These are phyloP conservation scores for Diploscapter pachys DNA, from an alignment of 1,140 invertebrate species.

Conservation along the genomic window DNA sequence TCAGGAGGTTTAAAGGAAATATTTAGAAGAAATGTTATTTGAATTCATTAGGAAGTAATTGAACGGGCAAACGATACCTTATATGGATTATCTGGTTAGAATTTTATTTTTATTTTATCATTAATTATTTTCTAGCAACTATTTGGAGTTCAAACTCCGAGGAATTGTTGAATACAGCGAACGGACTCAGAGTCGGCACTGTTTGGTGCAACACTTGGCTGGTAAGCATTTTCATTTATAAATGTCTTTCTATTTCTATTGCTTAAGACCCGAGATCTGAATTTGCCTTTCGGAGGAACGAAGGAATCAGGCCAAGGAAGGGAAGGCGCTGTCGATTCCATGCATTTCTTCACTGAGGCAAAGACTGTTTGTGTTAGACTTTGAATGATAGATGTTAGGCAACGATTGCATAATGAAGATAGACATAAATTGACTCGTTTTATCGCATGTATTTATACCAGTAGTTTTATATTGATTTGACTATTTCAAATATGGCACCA, in stretches of 20 bases:
- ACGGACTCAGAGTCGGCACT: slow-evolving; percentile 60
- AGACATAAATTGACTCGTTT: too few relatives aligned
- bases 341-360: slow-evolving; percentile 67
- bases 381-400: not conserved
- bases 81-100: slow-evolving; percentile 63
- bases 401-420: too few relatives aligned
- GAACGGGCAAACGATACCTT: slow-evolving; percentile 62
- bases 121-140: slow-evolving; percentile 60
- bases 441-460: too few relatives aligned
- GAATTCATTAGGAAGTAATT: slow-evolving; percentile 58
- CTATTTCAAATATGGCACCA: too few relatives aligned
- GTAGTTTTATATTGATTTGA: too few relatives aligned
- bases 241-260: not conserved
- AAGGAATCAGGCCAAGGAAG: slow-evolving; percentile 67
- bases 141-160: slow-evolving; percentile 58
- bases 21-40: too few relatives aligned
- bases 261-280: slow-evolving; percentile 60
- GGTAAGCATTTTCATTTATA: slow-evolving; percentile 52
- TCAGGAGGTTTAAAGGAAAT: slow-evolving; percentile 46
- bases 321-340: slow-evolving; percentile 65
- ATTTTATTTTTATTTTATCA: too few relatives aligned
- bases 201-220: slow-evolving; percentile 70
- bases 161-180: slow-evolving; percentile 62
- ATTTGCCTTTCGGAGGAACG: slow-evolving; percentile 68
- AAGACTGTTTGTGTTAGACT: slow-evolving; percentile 66